These are phyloP conservation scores for Muschampia staudingeri DNA, from an alignment of 2,888 invertebrate genomes.

Conservation along the genomic window DNA sequence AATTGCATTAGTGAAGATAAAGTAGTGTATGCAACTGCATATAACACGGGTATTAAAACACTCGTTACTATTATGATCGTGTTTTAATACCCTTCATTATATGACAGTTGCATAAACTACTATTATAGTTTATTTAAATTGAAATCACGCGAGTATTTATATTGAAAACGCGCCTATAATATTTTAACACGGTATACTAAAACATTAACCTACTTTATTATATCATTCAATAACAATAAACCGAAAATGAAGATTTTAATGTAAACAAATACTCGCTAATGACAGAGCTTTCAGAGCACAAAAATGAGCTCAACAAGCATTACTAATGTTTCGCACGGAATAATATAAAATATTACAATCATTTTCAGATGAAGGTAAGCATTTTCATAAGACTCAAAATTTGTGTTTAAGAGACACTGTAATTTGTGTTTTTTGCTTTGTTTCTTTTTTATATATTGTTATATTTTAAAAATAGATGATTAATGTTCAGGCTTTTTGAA, in stretches of 20 bases:
- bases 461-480: not conserved
- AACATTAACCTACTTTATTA: no score
- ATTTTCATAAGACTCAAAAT: not conserved
- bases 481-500: not conserved
- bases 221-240: not conserved
- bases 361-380: not conserved
- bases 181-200: not conserved
- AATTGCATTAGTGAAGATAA: no score
- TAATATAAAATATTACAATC: not conserved
- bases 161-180: no score
- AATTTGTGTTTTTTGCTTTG: not conserved
- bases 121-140: no score
- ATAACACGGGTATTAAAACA: no score
- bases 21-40: no score
- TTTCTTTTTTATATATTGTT: not conserved
- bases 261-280: not conserved
- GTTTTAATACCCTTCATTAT: no score
- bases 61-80: no score
- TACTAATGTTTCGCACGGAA: not conserved
- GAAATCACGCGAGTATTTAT: no score
- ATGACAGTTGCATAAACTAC: no score
- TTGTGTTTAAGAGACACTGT: not conserved
- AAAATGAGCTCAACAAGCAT: not conserved
- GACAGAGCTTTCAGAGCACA: not conserved
- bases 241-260: not conserved